Evolutionary conservation across 2,797 vertebrate species (phyloP).

Genomic region (Thalassophryne amazonica): DNA sequence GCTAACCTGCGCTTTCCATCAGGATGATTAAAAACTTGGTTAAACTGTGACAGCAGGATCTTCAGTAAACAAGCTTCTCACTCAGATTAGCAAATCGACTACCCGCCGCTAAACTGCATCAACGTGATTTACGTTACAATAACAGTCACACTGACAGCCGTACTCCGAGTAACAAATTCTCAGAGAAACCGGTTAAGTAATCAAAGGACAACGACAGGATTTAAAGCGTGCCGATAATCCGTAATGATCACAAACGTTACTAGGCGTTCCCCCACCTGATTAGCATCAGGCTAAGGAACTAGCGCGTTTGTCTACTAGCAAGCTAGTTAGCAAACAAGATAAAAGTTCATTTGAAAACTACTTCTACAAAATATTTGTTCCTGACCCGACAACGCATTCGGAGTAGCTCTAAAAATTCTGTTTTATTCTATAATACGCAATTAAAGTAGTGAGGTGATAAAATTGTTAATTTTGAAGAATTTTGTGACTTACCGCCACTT

Average conservation of each 20-base stretch:
- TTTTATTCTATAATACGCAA: background rate
- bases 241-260: conserved; percentile 32
- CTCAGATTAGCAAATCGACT: conserved; percentile 44
- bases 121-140: conserved; percentile 27
- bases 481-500: conserved; percentile 78
- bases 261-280: conserved; percentile 70
- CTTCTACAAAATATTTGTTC: background rate
- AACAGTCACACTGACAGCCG: background rate
- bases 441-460: background rate
- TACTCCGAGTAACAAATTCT: background rate
- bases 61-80: background rate
- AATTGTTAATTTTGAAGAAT: conserved; percentile 20
- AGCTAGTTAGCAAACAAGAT: conserved; percentile 72
- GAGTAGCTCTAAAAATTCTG: background rate
- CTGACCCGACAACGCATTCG: accelerated
- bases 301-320: conserved; percentile 56
- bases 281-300: conserved; percentile 75
- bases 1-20: background rate
- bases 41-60: background rate
- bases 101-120: conserved; percentile 40
- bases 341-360: conserved; percentile 37
- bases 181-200: accelerated
- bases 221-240: background rate
- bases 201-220: background rate
- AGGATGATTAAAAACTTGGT: too few species aligned